Evolutionary conservation across 2,888 invertebrate species (phyloP).

Genomic region (Hypsopygia costalis): DNA sequence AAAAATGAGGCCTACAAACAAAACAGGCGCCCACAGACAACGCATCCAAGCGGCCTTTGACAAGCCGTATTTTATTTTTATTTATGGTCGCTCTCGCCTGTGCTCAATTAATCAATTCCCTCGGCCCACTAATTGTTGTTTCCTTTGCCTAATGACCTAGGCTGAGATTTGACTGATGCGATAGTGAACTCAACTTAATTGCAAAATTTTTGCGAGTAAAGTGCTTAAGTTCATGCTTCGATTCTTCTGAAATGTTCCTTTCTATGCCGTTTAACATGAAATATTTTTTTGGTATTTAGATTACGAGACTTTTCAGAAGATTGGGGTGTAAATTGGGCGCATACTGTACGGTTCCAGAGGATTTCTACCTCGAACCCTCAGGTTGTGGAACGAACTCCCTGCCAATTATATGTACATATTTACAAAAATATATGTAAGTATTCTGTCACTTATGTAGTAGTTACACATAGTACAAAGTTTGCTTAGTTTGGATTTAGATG

Average conservation of each 20-base stretch:
- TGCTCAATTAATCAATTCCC: slow-evolving; percentile 55
- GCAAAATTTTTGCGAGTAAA: slow-evolving; percentile 16
- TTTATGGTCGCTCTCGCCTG: slow-evolving; percentile 48
- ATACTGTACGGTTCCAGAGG: no score
- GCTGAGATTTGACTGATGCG: slow-evolving; percentile 28
- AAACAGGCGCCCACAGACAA: neutral
- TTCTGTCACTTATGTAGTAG: no score
- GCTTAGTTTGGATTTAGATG: no score
- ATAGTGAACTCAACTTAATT: slow-evolving; percentile 31
- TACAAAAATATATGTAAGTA: no score
- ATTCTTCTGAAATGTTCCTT: neutral
- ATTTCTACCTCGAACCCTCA: no score
- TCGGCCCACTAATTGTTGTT: slow-evolving; percentile 47
- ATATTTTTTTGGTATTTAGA: neutral
- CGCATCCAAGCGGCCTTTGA: neutral
- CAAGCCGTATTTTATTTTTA: slow-evolving; percentile 53
- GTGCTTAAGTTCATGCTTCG: neutral
- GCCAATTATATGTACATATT: no score
- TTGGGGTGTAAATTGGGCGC: no score
- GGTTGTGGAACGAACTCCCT: no score
- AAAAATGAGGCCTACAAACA: neutral
- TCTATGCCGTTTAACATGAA: neutral
- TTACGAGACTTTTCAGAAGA: no score
- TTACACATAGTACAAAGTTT: no score
- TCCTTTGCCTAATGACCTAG: slow-evolving; percentile 54